Conservation (phyloP, 1,140 invertebrate species). For the Octopus sinensis region DNA sequence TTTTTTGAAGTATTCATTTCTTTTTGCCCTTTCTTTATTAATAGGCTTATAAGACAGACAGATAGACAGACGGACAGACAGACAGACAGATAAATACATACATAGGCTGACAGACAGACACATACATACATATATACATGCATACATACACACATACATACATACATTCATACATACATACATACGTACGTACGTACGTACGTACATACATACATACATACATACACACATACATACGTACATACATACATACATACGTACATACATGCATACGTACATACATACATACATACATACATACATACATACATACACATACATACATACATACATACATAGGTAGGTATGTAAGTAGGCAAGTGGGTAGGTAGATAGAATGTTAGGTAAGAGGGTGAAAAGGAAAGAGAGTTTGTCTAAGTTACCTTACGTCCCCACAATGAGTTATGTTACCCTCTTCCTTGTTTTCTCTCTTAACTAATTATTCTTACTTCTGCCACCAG, state of each 20-base stretch:
- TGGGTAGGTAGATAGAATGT: no score
- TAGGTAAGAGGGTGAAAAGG: background rate
- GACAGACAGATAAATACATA: constrained; percentile 16
- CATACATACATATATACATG: constrained; percentile 12
- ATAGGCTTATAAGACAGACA: no score
- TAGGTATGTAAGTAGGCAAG: constrained; percentile 8
- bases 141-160: constrained; percentile 20
- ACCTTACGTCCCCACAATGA: background rate
- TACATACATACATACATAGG: constrained; percentile 20
- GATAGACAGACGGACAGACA: constrained; percentile 11
- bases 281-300: constrained; percentile 21
- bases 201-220: constrained; percentile 20
- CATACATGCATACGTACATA: constrained; percentile 19
- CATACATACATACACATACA: constrained; percentile 20
- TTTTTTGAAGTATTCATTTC: no score
- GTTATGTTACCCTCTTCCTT: no score
- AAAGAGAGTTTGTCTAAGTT: background rate
- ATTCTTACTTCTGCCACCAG: no score
- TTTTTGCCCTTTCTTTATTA: no score
- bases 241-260: constrained; percentile 17
- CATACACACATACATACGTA: constrained; percentile 19
- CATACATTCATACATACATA: constrained; percentile 21
- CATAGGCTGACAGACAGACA: background rate
- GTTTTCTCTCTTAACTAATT: no score
- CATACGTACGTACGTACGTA: constrained; percentile 19